Conservation (phyloP, 2,888 invertebrate genomes). For the Hydriomena furcata region DNA sequence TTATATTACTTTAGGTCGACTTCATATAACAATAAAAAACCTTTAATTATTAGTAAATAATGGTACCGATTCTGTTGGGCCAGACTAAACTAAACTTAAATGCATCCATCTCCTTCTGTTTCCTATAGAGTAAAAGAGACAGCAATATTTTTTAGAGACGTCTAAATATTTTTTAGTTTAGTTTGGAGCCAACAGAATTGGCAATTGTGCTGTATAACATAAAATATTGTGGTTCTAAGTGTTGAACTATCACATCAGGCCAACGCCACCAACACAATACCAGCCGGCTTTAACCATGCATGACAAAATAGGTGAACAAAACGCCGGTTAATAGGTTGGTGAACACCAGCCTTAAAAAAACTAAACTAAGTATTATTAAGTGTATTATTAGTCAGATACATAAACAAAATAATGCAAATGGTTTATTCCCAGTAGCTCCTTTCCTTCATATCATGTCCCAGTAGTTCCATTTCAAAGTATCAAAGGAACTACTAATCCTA, state of each 20-base stretch:
- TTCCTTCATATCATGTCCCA: too few relatives aligned
- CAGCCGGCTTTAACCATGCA: not conserved
- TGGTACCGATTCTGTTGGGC: too few relatives aligned
- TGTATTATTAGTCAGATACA: slow-evolving; percentile 25
- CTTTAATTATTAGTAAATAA: slow-evolving; percentile 7
- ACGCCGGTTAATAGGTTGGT: not conserved
- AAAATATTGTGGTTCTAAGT: slow-evolving; percentile 31
- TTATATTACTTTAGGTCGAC: slow-evolving; percentile 6
- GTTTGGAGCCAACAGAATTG: too few relatives aligned
- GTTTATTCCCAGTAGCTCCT: too few relatives aligned
- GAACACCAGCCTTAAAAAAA: not conserved
- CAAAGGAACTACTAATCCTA: too few relatives aligned
- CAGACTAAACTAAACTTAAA: too few relatives aligned
- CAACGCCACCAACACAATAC: slow-evolving; percentile 3
- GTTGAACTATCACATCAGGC: slow-evolving; percentile 17
- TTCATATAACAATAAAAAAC: slow-evolving; percentile 3
- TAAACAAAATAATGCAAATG: not conserved
- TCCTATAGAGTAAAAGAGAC: too few relatives aligned
- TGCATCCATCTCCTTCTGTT: too few relatives aligned
- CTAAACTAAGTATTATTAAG: slow-evolving; percentile 31
- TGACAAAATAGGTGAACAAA: not conserved
- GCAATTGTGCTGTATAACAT: too few relatives aligned
- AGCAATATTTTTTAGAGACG: too few relatives aligned
- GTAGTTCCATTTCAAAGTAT: too few relatives aligned
- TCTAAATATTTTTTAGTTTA: too few relatives aligned